A percentile compares a stretch with the other conserved stretches of the same genome.
These are phyloP conservation scores for Rhinoraja longicauda DNA, from an alignment of 2,797 vertebrate species.

Conservation along the genomic window DNA sequence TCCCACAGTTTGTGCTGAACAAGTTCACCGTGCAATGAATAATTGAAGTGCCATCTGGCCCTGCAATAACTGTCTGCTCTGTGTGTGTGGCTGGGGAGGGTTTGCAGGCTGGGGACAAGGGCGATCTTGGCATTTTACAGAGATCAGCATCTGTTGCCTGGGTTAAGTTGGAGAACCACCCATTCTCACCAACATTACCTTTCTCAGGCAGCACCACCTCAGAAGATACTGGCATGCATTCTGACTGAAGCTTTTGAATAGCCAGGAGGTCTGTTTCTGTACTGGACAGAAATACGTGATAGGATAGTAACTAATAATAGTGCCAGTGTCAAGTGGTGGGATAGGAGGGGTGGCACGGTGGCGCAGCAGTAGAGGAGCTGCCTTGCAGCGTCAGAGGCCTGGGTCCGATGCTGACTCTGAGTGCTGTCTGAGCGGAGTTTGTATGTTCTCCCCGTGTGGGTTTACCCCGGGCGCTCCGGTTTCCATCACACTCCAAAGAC, in stretches of 20 bases:
- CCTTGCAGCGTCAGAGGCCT: too few species aligned
- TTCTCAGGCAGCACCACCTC: background rate
- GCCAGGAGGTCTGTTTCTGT: background rate
- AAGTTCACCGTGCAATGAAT: background rate
- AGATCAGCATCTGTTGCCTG: background rate
- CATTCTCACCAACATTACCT: background rate
- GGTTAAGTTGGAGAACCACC: background rate
- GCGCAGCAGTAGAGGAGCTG: too few species aligned
- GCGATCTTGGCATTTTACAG: background rate
- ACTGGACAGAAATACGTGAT: background rate
- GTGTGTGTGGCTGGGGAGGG: background rate
- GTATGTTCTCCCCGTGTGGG: too few species aligned
- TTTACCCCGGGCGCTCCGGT: too few species aligned
- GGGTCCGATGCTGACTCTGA: too few species aligned
- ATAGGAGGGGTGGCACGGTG: background rate
- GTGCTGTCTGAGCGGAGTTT: too few species aligned
- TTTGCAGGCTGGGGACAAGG: background rate
- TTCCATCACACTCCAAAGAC: too few species aligned
- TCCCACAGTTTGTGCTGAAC: background rate
- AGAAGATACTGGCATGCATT: background rate
- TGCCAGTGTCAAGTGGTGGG: background rate
- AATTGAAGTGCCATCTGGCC: conserved; percentile 4
- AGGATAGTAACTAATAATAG: conserved; percentile 11
- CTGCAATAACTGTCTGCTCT: background rate
- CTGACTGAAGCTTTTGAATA: background rate